A percentile compares a stretch with the other conserved stretches of the same genome.
Conservation (phyloP, 2,888 invertebrate genomes). For the Punctoribates punctum region DNA sequence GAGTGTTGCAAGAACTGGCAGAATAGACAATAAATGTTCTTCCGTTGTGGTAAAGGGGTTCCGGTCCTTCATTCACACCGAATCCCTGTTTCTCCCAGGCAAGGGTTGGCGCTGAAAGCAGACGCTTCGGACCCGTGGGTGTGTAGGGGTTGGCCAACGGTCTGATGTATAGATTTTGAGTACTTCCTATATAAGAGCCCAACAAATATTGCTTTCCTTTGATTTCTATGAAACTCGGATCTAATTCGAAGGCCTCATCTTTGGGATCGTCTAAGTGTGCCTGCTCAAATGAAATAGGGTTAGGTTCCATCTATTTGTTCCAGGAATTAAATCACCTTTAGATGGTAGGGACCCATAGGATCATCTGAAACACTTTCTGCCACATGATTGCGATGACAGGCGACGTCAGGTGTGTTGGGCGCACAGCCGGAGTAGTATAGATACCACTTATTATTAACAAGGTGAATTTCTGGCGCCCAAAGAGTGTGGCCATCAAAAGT, state of each 20-base stretch:
- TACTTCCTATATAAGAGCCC: background rate
- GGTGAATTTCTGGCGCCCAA: constrained; percentile 4
- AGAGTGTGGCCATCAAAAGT: background rate
- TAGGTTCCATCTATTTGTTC: background rate
- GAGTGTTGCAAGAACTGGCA: background rate
- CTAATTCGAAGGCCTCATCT: background rate
- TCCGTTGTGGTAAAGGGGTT: background rate
- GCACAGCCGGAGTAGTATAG: background rate
- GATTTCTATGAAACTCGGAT: constrained; percentile 3
- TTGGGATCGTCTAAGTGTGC: background rate
- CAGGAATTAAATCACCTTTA: background rate
- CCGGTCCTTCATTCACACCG: constrained; percentile 14
- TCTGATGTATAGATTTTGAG: background rate
- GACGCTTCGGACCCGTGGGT: background rate
- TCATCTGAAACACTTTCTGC: background rate
- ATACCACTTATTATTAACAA: background rate
- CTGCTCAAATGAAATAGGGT: background rate
- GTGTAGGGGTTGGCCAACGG: constrained; percentile 7
- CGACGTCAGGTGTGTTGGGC: background rate
- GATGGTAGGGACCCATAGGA: constrained; percentile 14
- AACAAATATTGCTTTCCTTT: background rate
- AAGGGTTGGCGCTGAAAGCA: background rate
- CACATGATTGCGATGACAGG: background rate
- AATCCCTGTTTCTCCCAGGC: background rate
- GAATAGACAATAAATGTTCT: constrained; percentile 17